phyloP scores from a whole-genome alignment of 1,140 invertebrate genomes.

The Bacillus rossius region DNA sequence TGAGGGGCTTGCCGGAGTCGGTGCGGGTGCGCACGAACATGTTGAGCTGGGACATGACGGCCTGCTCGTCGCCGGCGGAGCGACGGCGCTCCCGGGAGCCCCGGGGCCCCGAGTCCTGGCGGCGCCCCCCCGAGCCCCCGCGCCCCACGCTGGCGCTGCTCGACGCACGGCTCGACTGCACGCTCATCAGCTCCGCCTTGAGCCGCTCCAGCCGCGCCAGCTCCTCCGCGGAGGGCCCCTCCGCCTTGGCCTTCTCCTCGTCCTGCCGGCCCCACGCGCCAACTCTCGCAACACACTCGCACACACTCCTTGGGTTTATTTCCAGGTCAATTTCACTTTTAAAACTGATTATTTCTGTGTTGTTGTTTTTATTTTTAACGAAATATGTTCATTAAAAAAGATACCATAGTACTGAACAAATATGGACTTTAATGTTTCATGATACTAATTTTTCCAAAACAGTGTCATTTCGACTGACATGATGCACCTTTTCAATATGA shows the following conservation, averaged over 20 bases:
- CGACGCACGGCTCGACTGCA: conserved; percentile 32
- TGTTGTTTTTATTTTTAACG: no score
- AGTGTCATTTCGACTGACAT: no score
- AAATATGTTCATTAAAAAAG: no score
- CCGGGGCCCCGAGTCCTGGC: conserved; percentile 36
- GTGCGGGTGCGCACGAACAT: conserved; percentile 75
- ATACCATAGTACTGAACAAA: no score
- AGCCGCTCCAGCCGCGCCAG: conserved; percentile 53
- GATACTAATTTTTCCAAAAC: no score
- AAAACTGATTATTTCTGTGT: no score
- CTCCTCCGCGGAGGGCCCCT: conserved; percentile 52
- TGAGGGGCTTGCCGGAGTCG: conserved; percentile 76
- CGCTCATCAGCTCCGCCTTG: conserved; percentile 44
- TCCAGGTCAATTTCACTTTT: no score
- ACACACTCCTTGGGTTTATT: no score
- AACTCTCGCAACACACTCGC: neutral
- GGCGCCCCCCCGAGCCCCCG: conserved; percentile 51
- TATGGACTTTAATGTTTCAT: no score
- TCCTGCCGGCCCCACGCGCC: conserved; percentile 41
- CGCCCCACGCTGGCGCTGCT: conserved; percentile 50
- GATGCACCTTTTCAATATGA: no score
- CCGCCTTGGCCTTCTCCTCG: conserved; percentile 60
- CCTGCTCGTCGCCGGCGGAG: conserved; percentile 63
- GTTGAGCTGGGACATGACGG: conserved; percentile 56
- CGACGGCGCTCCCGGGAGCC: conserved; percentile 58